Evolutionary conservation across 1,140 invertebrate species (phyloP), one percentile per base, ranked within the genome.

Genomic region (Ceratina australensis): DNA sequence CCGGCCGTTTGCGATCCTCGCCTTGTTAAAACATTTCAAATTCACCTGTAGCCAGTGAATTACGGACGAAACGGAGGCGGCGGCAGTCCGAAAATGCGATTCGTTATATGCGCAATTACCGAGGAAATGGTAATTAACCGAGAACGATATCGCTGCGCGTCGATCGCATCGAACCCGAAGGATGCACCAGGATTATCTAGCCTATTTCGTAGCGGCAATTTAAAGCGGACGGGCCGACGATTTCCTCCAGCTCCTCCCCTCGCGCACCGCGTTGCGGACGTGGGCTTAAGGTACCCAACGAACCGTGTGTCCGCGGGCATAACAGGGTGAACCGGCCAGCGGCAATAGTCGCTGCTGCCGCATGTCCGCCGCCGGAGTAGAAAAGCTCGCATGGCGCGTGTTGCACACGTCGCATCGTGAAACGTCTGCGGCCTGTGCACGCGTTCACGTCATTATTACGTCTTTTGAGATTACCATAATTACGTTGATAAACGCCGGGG

Each of bases 281-380:
- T 75, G 71, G n/a, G 82, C 79, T 89, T 87, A 88, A 87, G 81
- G 80, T 63, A 66, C 49, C 50, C 83, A 84, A 49, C 84, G 72
- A 72, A 89, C 85, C 89, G 86, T 87, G 77, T 78, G 88, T 89
- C 88, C 88, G 88, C 82, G 85, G 84, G 87, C 84, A 85, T 82
- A 86, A 64, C 80, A 61, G 49, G 24, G 4, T 26, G 49, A 20
- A 28, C 66, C 49, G 24, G 20, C 50, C n/a, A 33, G 15, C 24
- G 8, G 52, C 16, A 54, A 54, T 80, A 56, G 79, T 81, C 79
- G 76, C 83, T 83, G 87, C 87, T 78, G 79, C n/a, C n/a, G n/a
- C 10, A 50, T 16, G 61, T 64, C 28, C 10, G 60, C n/a, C 5
- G 60, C 26, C 12, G 26, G 20, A 64, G 63, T 5, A 12, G 63